phyloP scores from a whole-genome alignment of 2,888 invertebrate species.

The Zygogramma bicolorata region DNA sequence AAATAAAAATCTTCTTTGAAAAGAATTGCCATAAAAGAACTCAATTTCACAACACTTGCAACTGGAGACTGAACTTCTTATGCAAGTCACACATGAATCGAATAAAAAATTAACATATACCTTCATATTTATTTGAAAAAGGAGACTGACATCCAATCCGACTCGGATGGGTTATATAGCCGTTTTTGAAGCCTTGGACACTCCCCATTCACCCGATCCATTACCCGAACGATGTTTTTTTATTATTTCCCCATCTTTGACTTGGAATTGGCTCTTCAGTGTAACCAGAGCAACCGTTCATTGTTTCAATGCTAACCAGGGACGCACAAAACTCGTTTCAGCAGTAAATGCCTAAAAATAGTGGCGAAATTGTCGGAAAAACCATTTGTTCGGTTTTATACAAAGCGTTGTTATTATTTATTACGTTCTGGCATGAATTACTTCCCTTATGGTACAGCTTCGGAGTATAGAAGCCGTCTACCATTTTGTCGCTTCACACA shows the following conservation, averaged over 20 bases:
- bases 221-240: background rate
- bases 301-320: conserved; percentile 9
- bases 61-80: background rate
- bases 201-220: background rate
- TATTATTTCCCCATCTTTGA: background rate
- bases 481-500: too few relatives aligned
- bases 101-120: background rate
- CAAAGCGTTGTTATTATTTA: too few relatives aligned
- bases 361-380: background rate
- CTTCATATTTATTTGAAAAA: background rate
- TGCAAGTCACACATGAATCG: background rate
- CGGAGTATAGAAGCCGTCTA: too few relatives aligned
- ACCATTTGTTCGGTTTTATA: background rate
- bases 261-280: background rate
- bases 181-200: background rate
- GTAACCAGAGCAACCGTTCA: background rate
- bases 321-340: background rate
- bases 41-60: background rate
- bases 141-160: background rate
- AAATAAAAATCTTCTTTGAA: background rate
- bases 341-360: background rate
- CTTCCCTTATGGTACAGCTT: background rate
- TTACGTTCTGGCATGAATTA: background rate
- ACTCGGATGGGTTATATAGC: background rate
- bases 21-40: background rate